Evolutionary conservation across 2,888 invertebrate genomes (phyloP).

Genomic region (Nipponacmea schrenckii): DNA sequence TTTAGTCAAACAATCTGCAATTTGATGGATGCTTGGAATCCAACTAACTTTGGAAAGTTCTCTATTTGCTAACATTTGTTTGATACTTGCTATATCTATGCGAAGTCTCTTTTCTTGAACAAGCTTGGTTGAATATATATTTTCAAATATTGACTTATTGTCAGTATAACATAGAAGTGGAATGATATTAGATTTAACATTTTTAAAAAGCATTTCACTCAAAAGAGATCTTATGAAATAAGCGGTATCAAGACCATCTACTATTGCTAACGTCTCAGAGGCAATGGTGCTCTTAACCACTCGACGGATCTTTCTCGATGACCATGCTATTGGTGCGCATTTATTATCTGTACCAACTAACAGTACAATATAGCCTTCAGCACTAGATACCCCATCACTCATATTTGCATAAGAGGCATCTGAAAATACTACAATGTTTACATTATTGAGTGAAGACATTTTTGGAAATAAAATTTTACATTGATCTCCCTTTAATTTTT

Average conservation of each 20-base stretch:
- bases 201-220: constrained; percentile 24
- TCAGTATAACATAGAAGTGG: no score
- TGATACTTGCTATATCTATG: no score
- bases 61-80: no score
- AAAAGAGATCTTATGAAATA: constrained; percentile 27
- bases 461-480: constrained; percentile 23
- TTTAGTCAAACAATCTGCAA: constrained; percentile 30
- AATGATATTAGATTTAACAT: no score
- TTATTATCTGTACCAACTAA: no score
- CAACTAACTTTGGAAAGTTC: constrained; percentile 17
- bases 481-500: constrained; percentile 23
- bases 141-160: no score
- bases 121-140: no score
- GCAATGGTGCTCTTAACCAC: constrained; percentile 36
- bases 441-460: no score
- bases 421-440: constrained; percentile 27
- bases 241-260: constrained; percentile 29
- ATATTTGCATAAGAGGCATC: constrained; percentile 18
- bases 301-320: no score
- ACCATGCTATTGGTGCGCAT: constrained; percentile 29
- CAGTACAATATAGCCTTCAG: no score
- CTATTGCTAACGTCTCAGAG: constrained; percentile 32
- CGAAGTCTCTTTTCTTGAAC: no score
- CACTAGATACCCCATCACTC: no score
- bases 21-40: constrained; percentile 25